Conservation (phyloP, 2,888 invertebrate genomes). For the Odontothrips loti region DNA sequence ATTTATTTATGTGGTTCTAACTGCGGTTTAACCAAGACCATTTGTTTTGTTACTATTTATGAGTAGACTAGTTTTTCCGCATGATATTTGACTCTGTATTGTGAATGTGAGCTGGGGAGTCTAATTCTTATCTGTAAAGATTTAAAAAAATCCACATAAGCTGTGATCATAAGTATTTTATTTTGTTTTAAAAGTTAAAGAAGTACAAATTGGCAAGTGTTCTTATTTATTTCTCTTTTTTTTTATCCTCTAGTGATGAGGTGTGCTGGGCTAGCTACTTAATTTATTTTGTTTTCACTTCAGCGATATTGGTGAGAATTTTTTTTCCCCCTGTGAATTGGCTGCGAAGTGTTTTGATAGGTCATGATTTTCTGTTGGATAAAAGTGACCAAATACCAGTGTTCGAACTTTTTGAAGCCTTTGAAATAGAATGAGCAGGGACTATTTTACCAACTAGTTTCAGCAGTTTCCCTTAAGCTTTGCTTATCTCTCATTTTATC, state of each 20-base stretch:
- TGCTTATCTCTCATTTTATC: constrained; percentile 19
- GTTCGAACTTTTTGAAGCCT: not conserved
- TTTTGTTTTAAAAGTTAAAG: constrained; percentile 24
- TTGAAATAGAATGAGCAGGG: not conserved
- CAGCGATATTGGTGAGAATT: not conserved
- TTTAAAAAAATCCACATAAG: constrained; percentile 22
- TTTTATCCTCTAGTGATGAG: not conserved
- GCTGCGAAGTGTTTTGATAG: not conserved
- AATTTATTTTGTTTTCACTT: constrained; percentile 13
- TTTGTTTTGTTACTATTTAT: constrained; percentile 26
- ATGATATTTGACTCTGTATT: not conserved
- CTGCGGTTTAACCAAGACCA: constrained; percentile 22
- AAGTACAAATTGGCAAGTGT: constrained; percentile 25
- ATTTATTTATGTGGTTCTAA: constrained; percentile 21
- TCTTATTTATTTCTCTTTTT: constrained; percentile 18
- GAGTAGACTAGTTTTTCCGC: constrained; percentile 13
- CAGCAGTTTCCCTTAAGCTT: not conserved
- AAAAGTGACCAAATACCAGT: constrained; percentile 6
- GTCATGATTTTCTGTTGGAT: constrained; percentile 17
- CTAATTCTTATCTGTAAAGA: constrained; percentile 8
- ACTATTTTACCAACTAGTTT: not conserved
- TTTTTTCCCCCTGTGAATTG: constrained; percentile 2
- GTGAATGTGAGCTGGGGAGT: not conserved
- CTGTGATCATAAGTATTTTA: constrained; percentile 27
- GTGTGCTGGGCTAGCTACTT: constrained; percentile 11